A percentile compares a stretch with the other conserved stretches of the same genome.
phyloP scores from a whole-genome alignment of 2,888 invertebrate genomes.

The Tenodera sinensis region DNA sequence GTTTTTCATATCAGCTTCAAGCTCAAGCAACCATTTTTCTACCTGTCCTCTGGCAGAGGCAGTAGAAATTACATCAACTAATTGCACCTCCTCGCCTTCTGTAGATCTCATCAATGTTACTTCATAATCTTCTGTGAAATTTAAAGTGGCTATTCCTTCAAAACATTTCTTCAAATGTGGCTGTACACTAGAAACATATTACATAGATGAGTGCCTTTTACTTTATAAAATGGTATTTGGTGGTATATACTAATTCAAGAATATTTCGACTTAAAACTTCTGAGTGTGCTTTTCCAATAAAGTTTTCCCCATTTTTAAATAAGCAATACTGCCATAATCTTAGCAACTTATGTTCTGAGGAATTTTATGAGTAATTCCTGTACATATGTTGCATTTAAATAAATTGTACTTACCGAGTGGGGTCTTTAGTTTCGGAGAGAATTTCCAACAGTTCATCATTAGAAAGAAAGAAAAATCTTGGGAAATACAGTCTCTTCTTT shows the following conservation, averaged over 20 bases:
- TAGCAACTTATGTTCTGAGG: too few relatives aligned
- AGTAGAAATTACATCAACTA: constrained; percentile 77
- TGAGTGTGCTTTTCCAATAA: too few relatives aligned
- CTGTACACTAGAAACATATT: constrained; percentile 64
- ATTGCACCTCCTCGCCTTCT: constrained; percentile 74
- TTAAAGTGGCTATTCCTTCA: constrained; percentile 87
- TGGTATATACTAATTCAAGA: too few relatives aligned
- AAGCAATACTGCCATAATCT: too few relatives aligned
- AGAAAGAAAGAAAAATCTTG: constrained; percentile 93
- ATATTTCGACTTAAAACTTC: too few relatives aligned
- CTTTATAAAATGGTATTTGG: too few relatives aligned
- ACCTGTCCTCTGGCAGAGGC: constrained; percentile 87
- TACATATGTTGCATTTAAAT: too few relatives aligned
- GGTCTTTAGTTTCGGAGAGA: constrained; percentile 96
- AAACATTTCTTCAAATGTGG: constrained; percentile 96
- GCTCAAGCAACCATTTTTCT: constrained; percentile 90
- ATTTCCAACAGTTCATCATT: constrained; percentile 95
- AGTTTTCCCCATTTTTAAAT: too few relatives aligned
- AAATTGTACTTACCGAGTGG: constrained; percentile 61
- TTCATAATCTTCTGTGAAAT: constrained; percentile 83
- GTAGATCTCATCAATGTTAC: constrained; percentile 86
- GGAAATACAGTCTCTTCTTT: constrained; percentile 91
- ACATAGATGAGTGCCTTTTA: too few relatives aligned
- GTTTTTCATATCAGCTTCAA: constrained; percentile 82
- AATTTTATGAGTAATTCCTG: too few relatives aligned